Evolutionary conservation across 1,140 invertebrate genomes (phyloP).

Genomic region (Euglossa dilemma): DNA sequence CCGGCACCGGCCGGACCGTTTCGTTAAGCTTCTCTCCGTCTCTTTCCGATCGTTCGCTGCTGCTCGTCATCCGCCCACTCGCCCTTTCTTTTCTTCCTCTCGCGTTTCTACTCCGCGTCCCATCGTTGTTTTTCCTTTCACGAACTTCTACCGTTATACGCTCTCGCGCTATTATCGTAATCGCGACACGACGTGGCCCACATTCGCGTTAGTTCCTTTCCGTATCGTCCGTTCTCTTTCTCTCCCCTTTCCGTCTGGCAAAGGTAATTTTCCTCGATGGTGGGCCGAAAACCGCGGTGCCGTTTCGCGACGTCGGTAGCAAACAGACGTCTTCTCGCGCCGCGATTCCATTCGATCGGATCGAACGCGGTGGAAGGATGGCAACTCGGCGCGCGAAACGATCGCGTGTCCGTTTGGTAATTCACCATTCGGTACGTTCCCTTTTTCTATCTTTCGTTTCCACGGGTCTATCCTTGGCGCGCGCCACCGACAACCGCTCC

Average conservation of each 20-base stretch:
- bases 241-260: too few species aligned
- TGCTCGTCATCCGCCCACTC: conserved; percentile 18
- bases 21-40: not conserved
- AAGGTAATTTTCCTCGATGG: too few species aligned
- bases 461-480: not conserved
- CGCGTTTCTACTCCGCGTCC: not conserved
- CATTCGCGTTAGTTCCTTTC: not conserved
- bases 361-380: too few species aligned
- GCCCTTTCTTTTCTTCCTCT: not conserved
- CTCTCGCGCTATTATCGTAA: conserved; percentile 65
- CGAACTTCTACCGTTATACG: conserved; percentile 61
- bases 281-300: too few species aligned
- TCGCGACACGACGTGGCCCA: conserved; percentile 44
- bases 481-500: not conserved
- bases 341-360: too few species aligned
- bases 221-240: not conserved
- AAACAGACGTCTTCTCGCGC: too few species aligned
- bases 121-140: conserved; percentile 56
- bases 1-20: too few species aligned
- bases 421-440: not conserved
- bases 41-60: not conserved
- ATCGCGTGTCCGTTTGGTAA: not conserved
- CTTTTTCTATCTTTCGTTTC: too few species aligned
- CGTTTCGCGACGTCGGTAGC: too few species aligned
- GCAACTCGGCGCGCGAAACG: too few species aligned